A percentile compares a stretch with the other conserved stretches of the same genome.
Conservation (phyloP, 2,888 invertebrate species). For the Amiota minor region DNA sequence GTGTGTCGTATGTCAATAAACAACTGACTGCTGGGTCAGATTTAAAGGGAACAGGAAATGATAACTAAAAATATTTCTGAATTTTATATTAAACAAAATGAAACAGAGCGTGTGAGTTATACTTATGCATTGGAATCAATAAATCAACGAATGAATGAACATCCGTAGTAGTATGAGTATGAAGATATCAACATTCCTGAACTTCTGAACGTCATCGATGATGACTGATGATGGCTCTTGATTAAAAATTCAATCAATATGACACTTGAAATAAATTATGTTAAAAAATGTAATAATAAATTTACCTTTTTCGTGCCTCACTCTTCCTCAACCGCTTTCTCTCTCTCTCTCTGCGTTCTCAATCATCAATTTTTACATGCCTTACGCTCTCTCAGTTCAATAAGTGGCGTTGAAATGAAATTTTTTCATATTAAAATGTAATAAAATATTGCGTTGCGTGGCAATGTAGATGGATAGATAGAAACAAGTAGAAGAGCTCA, state of each 20-base stretch:
- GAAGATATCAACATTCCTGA: too few species aligned
- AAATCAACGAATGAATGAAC: background rate
- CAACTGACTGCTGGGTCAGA: background rate
- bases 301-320: background rate
- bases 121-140: conserved; percentile 6
- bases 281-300: background rate
- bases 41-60: too few species aligned
- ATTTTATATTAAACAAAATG: background rate
- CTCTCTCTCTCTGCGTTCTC: too few species aligned
- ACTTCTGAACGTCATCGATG: too few species aligned
- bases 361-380: too few species aligned
- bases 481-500: background rate
- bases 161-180: background rate
- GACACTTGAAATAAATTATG: conserved; percentile 18
- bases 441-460: conserved; percentile 4
- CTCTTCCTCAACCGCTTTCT: too few species aligned
- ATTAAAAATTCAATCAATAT: conserved; percentile 17
- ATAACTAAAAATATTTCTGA: too few species aligned
- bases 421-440: background rate
- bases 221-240: background rate
- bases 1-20: conserved; percentile 6
- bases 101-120: conserved; percentile 2
- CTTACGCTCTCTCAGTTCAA: background rate
- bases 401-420: background rate
- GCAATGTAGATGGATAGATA: background rate